Conservation (phyloP, 2,113 vertebrate genomes). For the Pelmatolapia mariae region DNA sequence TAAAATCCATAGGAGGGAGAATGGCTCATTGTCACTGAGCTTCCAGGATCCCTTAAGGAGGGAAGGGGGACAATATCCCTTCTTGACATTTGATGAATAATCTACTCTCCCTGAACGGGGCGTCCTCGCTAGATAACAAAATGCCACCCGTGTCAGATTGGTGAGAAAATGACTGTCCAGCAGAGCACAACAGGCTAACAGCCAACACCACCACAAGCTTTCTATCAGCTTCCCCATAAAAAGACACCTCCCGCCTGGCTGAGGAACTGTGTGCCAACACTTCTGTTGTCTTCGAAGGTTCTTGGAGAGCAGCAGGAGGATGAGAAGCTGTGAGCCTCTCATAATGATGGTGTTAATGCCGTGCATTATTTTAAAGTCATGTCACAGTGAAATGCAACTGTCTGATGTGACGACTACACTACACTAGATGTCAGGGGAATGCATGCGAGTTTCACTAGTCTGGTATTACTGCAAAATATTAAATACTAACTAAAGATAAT, state of each 20-base stretch:
- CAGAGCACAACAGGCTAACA: slow-evolving; percentile 50
- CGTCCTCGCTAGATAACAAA: slow-evolving; percentile 63
- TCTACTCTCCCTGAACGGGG: slow-evolving; percentile 31
- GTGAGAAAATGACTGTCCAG: slow-evolving; percentile 56
- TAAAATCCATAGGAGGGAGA: not conserved
- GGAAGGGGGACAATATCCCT: slow-evolving; percentile 28
- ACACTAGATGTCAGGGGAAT: not conserved
- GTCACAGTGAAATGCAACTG: slow-evolving; percentile 43
- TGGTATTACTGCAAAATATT: not conserved
- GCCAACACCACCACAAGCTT: slow-evolving; percentile 31
- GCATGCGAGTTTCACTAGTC: not conserved
- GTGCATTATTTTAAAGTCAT: slow-evolving; percentile 51
- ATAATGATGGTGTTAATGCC: slow-evolving; percentile 32
- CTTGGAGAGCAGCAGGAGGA: not conserved
- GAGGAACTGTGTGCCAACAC: not conserved
- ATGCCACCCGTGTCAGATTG: slow-evolving; percentile 66
- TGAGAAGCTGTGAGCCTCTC: not conserved
- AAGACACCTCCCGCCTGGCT: not conserved
- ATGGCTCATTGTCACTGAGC: slow-evolving; percentile 8
- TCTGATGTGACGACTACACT: not conserved
- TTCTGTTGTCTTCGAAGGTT: not conserved
- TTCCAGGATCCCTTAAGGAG: slow-evolving; percentile 6
- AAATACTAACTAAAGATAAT: not conserved
- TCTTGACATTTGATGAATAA: slow-evolving; percentile 66
- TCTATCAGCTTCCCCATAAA: slow-evolving; percentile 34